Evolutionary conservation across 2,888 invertebrate species (phyloP).

Genomic region (Epistrophella euchroma): DNA sequence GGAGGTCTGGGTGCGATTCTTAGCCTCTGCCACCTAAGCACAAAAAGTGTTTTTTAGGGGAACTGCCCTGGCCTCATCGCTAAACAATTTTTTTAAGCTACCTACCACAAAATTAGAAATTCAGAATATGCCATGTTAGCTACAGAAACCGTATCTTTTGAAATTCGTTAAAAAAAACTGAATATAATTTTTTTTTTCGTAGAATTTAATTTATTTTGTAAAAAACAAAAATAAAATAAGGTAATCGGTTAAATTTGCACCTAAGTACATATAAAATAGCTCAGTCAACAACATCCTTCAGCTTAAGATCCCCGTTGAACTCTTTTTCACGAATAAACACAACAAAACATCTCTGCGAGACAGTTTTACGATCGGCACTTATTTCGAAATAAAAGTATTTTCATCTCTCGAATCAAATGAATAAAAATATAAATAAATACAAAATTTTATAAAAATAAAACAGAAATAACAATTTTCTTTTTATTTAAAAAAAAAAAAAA

Average conservation of each 20-base stretch:
- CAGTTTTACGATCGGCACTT: constrained; percentile 57
- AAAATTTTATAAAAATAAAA: constrained; percentile 44
- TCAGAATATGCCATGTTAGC: too few species aligned
- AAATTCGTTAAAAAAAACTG: too few species aligned
- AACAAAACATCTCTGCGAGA: constrained; percentile 10
- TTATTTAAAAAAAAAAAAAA: constrained; percentile 37
- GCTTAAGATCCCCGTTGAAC: not conserved
- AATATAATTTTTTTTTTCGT: too few species aligned
- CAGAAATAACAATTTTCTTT: constrained; percentile 16
- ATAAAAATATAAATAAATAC: constrained; percentile 46
- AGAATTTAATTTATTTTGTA: too few species aligned
- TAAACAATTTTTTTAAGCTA: too few species aligned
- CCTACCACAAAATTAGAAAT: too few species aligned
- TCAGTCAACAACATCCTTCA: not conserved
- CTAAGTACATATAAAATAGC: not conserved
- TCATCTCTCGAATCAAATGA: constrained; percentile 29
- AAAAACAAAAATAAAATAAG: too few species aligned
- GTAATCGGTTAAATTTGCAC: not conserved
- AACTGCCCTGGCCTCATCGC: too few species aligned
- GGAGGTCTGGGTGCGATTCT: too few species aligned
- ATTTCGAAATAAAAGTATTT: constrained; percentile 29
- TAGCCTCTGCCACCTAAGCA: too few species aligned
- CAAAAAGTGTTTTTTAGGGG: too few species aligned
- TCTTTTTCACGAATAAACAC: constrained; percentile 44
- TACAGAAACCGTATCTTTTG: too few species aligned